Conservation (phyloP, 2,113 vertebrate species). For the Protobothrops mucrosquamatus region DNA sequence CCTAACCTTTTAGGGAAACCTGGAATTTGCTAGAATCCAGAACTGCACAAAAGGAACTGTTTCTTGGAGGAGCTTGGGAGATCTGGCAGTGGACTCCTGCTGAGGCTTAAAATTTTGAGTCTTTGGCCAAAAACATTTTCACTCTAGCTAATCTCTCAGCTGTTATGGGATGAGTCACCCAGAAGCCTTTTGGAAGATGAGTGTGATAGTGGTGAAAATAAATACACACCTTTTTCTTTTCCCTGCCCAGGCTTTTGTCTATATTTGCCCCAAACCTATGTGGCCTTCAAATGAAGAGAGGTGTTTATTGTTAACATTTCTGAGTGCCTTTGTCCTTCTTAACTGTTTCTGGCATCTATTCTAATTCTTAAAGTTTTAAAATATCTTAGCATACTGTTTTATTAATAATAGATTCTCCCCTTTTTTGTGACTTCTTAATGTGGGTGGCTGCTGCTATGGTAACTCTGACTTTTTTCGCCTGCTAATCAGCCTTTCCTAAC, state of each 20-base stretch:
- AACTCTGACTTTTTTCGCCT: conserved; percentile 66
- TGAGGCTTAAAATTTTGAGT: not conserved
- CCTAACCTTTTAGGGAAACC: not conserved
- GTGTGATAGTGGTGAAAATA: not conserved
- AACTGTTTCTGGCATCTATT: not conserved
- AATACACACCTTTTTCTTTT: not conserved
- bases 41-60: not conserved
- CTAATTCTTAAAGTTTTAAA: not conserved
- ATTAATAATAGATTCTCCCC: conserved; percentile 63
- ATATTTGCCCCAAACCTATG: not conserved
- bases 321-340: not conserved
- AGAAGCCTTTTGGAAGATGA: not conserved
- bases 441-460: conserved; percentile 76
- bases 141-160: not conserved
- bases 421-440: conserved; percentile 41
- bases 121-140: not conserved
- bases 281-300: not conserved
- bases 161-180: not conserved
- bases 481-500: conserved; percentile 47
- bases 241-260: not conserved
- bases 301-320: not conserved
- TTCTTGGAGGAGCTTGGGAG: not conserved
- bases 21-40: not conserved
- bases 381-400: conserved; percentile 51
- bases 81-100: no score